Evolutionary conservation across 2,797 vertebrate species (phyloP).

Genomic region (Lophotriccus pileatus): DNA sequence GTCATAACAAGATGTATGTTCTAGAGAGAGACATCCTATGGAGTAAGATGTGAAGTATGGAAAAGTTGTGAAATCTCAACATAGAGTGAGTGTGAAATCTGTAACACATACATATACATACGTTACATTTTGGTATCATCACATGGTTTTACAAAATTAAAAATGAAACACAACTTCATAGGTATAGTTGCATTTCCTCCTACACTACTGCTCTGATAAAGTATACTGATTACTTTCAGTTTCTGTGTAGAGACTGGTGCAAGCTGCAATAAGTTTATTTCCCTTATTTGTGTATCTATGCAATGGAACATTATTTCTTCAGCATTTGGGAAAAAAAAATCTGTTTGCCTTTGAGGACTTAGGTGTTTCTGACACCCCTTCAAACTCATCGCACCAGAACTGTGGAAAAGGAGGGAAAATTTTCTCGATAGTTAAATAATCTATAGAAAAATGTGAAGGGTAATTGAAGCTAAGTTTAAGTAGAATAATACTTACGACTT

Average conservation of each 20-base stretch:
- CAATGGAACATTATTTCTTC: not conserved
- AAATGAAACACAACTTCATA: not conserved
- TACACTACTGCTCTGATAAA: not conserved
- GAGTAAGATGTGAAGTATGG: not conserved
- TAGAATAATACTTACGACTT: not conserved
- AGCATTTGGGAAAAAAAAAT: not conserved
- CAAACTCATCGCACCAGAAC: not conserved
- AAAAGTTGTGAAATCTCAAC: not conserved
- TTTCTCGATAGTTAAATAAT: not conserved
- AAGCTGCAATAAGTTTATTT: not conserved
- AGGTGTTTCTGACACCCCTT: not conserved
- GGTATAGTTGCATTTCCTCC: not conserved
- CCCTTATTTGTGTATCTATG: not conserved
- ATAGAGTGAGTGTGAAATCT: not conserved
- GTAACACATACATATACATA: not conserved
- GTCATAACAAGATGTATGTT: not conserved
- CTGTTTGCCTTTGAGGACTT: not conserved
- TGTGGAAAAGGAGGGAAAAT: not conserved
- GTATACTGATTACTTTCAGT: not conserved
- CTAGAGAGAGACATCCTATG: not conserved
- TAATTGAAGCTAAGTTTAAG: conserved; percentile 26
- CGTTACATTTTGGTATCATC: not conserved
- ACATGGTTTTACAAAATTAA: not conserved
- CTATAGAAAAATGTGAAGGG: not conserved
- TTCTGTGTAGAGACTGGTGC: not conserved